Evolutionary conservation across 2,113 vertebrate species (phyloP).

Genomic region (Rhizomys pruinosus): DNA sequence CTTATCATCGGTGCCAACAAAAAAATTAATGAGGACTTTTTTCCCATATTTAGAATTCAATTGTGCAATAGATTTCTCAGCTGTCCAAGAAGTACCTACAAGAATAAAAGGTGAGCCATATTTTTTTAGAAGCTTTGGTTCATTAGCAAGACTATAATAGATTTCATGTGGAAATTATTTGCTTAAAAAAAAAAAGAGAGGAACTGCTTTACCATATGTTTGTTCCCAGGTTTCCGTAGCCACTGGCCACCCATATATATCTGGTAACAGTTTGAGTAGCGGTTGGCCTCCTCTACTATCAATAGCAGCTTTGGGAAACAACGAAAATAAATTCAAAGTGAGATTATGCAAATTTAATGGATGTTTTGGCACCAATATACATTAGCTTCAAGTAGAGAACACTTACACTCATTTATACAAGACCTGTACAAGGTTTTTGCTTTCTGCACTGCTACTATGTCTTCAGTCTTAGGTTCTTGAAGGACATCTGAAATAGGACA

Average conservation of each 20-base stretch:
- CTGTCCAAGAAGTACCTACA: conserved; percentile 90
- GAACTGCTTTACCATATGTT: conserved; percentile 86
- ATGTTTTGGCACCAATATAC: background rate
- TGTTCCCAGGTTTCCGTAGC: conserved; percentile 91
- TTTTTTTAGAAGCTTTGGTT: background rate
- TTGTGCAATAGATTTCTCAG: conserved; percentile 91
- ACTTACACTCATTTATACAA: conserved; percentile 96
- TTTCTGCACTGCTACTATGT: conserved; percentile 91
- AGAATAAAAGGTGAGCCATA: conserved; percentile 57
- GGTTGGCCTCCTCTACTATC: conserved; percentile 91
- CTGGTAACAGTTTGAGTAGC: conserved; percentile 89
- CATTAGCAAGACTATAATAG: background rate
- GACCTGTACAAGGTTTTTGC: conserved; percentile 95
- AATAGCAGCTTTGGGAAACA: conserved; percentile 89
- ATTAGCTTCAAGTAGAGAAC: background rate
- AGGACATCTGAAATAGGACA: conserved; percentile 91
- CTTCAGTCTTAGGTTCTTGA: conserved; percentile 83
- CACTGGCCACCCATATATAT: conserved; percentile 94
- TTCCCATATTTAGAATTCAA: conserved; percentile 93
- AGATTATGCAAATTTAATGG: background rate
- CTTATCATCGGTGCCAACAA: conserved; percentile 94
- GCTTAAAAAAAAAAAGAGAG: conserved; percentile 10
- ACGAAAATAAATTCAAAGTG: conserved; percentile 13
- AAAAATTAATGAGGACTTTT: conserved; percentile 94
- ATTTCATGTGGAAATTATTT: conserved; percentile 29